Evolutionary conservation across 1,140 invertebrate species (phyloP).

Genomic region (Leptinotarsa texana): DNA sequence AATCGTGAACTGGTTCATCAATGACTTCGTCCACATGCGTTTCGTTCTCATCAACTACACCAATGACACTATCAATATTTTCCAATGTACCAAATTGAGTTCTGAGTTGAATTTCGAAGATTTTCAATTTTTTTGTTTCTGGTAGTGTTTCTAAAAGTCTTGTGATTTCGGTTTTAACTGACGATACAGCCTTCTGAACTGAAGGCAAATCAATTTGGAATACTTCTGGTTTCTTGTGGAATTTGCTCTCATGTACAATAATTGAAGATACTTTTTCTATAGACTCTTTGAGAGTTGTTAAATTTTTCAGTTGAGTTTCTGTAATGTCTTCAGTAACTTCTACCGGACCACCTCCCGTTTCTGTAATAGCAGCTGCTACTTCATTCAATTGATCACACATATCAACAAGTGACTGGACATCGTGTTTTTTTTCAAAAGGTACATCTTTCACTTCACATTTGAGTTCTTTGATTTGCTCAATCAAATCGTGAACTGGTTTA

Average conservation of each 20-base stretch:
- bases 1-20: slow-evolving; percentile 2
- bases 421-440: not conserved
- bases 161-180: slow-evolving; percentile 22
- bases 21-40: not conserved
- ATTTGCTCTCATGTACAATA: slow-evolving; percentile 22
- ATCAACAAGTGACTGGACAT: not conserved
- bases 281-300: slow-evolving; percentile 19
- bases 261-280: slow-evolving; percentile 29
- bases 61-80: not conserved
- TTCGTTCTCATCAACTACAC: not conserved
- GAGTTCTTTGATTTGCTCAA: not conserved
- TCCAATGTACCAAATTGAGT: not conserved
- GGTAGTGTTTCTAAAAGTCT: slow-evolving; percentile 2
- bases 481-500: slow-evolving; percentile 7
- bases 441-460: not conserved
- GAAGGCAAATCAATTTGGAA: slow-evolving; percentile 11
- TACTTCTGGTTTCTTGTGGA: slow-evolving; percentile 27
- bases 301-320: slow-evolving; percentile 15
- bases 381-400: slow-evolving; percentile 6
- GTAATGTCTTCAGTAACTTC: slow-evolving; percentile 16
- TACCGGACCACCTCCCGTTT: not conserved
- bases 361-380: not conserved
- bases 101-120: not conserved
- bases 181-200: slow-evolving; percentile 4
- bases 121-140: slow-evolving; percentile 12